phyloP scores from a whole-genome alignment of 2,888 invertebrate genomes.

The Podotricha telesiphe region DNA sequence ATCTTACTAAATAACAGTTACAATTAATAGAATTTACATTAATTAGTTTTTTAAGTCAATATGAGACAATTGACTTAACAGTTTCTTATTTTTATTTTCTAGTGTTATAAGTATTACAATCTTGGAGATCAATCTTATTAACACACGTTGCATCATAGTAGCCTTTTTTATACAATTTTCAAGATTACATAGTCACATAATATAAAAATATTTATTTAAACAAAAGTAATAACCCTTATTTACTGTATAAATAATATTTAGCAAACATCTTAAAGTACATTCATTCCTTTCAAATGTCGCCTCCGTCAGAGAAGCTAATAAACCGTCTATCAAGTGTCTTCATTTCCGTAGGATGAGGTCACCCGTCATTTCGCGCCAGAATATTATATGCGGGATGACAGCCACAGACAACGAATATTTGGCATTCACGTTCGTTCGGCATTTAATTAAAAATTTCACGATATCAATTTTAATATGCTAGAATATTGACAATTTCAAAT shows the following conservation, averaged over 20 bases:
- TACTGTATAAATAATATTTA: slow-evolving; percentile 3
- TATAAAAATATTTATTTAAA: not conserved
- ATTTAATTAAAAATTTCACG: not conserved
- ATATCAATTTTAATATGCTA: not conserved
- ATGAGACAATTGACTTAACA: not conserved
- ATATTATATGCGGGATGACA: slow-evolving; percentile 49
- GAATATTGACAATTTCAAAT: not conserved
- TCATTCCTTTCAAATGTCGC: slow-evolving; percentile 9
- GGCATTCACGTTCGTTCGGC: not conserved
- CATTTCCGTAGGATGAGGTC: slow-evolving; percentile 53
- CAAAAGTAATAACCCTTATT: not conserved
- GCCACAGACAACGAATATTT: slow-evolving; percentile 40
- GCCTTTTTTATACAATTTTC: too few relatives aligned
- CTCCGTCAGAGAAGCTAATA: slow-evolving; percentile 29
- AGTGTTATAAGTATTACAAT: not conserved
- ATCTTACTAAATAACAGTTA: too few relatives aligned
- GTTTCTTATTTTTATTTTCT: too few relatives aligned
- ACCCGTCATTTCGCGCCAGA: slow-evolving; percentile 43
- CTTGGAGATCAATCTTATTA: not conserved
- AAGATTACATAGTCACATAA: not conserved
- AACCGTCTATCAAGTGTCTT: slow-evolving; percentile 36
- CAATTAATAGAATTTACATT: too few relatives aligned
- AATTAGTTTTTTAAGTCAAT: not conserved
- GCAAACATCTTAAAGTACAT: slow-evolving; percentile 17
- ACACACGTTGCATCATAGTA: not conserved